Evolutionary conservation across 2,113 vertebrate genomes (phyloP).

Genomic region (Oryzias javanicus): DNA sequence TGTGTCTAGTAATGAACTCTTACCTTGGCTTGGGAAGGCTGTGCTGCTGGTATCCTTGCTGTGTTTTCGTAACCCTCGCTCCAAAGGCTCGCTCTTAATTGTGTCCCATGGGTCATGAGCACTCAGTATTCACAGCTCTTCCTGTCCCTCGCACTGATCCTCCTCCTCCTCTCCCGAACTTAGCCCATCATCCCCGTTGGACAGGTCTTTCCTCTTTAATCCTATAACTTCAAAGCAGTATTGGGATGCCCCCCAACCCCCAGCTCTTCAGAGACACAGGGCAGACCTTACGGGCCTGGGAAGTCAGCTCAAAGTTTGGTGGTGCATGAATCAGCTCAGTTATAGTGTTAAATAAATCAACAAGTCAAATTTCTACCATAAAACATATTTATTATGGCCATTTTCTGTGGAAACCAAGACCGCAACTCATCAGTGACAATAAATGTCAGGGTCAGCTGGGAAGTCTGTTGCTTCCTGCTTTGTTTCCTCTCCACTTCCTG

Average conservation of each 20-base stretch:
- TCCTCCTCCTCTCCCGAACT: constrained; percentile 40
- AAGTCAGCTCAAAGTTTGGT: constrained; percentile 53
- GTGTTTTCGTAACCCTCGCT: constrained; percentile 72
- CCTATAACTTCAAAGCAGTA: constrained; percentile 67
- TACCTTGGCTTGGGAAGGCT: constrained; percentile 59
- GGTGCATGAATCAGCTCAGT: constrained; percentile 29
- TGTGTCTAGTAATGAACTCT: constrained; percentile 59
- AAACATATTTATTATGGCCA: too few relatives aligned
- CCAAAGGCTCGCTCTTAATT: constrained; percentile 70
- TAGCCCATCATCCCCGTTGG: constrained; percentile 59
- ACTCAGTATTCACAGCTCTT: constrained; percentile 62
- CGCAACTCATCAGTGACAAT: constrained; percentile 9
- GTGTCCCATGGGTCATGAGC: constrained; percentile 62
- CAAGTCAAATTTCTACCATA: too few relatives aligned
- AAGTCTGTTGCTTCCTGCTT: constrained; percentile 43
- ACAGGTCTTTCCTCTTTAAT: constrained; percentile 73
- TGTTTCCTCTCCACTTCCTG: constrained; percentile 47
- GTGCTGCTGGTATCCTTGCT: constrained; percentile 51
- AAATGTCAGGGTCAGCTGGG: constrained; percentile 21
- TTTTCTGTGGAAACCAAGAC: neutral
- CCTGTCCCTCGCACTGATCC: constrained; percentile 65
- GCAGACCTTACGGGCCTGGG: constrained; percentile 52
- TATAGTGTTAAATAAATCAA: neutral
- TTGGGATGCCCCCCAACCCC: constrained; percentile 51
- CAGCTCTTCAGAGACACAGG: constrained; percentile 43